Percentiles rank a stretch among this genome's conserved stretches.
phyloP scores from a whole-genome alignment of 1,140 invertebrate species.

The Aphelinus atriplicis region DNA sequence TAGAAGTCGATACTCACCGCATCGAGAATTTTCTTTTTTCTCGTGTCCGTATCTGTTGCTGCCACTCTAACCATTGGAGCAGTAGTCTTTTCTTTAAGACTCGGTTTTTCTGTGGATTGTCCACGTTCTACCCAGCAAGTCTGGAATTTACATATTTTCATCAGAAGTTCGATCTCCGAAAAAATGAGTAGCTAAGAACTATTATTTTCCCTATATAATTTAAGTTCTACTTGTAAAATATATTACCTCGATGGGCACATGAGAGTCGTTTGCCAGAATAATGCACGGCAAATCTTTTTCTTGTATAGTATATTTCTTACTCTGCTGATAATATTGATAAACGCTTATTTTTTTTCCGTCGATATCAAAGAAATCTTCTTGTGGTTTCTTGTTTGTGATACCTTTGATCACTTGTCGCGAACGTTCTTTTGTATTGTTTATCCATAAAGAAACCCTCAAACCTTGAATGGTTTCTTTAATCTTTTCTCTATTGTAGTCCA shows the following conservation, averaged over 20 bases:
- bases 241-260: slow-evolving; percentile 69
- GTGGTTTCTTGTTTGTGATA: too few relatives aligned
- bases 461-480: too few relatives aligned
- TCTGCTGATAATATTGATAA: slow-evolving; percentile 64
- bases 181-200: too few relatives aligned
- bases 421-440: too few relatives aligned
- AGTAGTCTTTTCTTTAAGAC: slow-evolving; percentile 71
- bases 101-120: slow-evolving; percentile 68
- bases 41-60: slow-evolving; percentile 69
- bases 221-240: neutral
- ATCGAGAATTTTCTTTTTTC: slow-evolving; percentile 73
- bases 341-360: slow-evolving; percentile 60
- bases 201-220: slow-evolving; percentile 57
- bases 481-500: too few relatives aligned
- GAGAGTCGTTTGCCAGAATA: slow-evolving; percentile 44
- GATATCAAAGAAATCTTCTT: slow-evolving; percentile 58
- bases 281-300: slow-evolving; percentile 71
- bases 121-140: too few relatives aligned
- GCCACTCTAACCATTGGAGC: slow-evolving; percentile 72
- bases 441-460: too few relatives aligned
- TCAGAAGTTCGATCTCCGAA: too few relatives aligned
- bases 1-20: slow-evolving; percentile 57
- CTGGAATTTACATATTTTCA: too few relatives aligned
- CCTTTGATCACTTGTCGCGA: too few relatives aligned
- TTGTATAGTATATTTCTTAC: slow-evolving; percentile 64